phyloP scores from a whole-genome alignment of 2,797 vertebrate genomes.

The Melanotaenia trifasciata region DNA sequence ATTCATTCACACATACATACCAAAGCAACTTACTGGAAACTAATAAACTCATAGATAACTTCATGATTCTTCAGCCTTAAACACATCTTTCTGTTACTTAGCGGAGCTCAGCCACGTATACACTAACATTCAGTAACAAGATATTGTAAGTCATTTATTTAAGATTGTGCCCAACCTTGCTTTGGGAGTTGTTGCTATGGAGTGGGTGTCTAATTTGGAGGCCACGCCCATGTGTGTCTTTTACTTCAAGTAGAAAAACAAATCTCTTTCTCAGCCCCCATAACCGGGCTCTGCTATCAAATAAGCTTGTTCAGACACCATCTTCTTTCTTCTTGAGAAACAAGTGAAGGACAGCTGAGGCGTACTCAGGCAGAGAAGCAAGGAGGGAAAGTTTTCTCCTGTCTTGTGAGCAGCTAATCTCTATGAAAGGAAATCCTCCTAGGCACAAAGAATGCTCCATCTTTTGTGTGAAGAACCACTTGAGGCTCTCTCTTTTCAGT shows the following conservation, averaged over 20 bases:
- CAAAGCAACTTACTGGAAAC: background rate
- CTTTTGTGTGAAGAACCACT: conserved; percentile 80
- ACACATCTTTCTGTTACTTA: background rate
- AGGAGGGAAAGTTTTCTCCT: conserved; percentile 43
- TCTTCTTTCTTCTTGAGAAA: conserved; percentile 35
- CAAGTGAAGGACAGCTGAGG: conserved; percentile 53
- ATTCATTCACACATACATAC: background rate
- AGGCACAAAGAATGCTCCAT: conserved; percentile 74
- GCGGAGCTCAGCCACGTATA: background rate
- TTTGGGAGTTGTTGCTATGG: conserved; percentile 26
- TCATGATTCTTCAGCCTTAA: background rate
- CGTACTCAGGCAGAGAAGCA: conserved; percentile 54
- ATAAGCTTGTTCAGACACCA: conserved; percentile 46
- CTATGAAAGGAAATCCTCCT: conserved; percentile 67
- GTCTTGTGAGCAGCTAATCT: conserved; percentile 54
- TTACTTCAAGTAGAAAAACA: conserved; percentile 45
- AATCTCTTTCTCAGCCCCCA: conserved; percentile 41
- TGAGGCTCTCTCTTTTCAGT: conserved; percentile 70
- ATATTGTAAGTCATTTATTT: conserved; percentile 23
- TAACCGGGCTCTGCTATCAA: conserved; percentile 38
- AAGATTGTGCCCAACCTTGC: conserved; percentile 30
- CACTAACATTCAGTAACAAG: conserved; percentile 5
- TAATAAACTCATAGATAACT: background rate
- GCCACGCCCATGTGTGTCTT: conserved; percentile 60
- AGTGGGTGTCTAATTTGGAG: conserved; percentile 46